A percentile compares a stretch with the other conserved stretches of the same genome.
phyloP scores from a whole-genome alignment of 2,113 vertebrate genomes.

The Microcebus murinus region DNA sequence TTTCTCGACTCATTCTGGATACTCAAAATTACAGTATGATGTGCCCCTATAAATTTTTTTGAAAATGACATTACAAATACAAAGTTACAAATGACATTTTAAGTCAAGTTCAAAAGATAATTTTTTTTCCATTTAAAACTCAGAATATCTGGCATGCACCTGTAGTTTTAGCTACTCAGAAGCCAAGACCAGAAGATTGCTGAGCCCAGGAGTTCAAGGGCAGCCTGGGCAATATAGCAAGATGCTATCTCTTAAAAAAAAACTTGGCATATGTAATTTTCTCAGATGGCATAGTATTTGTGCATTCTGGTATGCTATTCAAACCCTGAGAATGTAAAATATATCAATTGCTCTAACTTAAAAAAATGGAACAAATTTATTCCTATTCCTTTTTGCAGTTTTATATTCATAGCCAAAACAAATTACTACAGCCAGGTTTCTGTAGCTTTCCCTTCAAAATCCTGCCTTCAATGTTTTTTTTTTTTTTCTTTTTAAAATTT shows the following conservation, averaged over 20 bases:
- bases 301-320: not conserved
- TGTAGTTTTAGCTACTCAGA: too few species aligned
- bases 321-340: slow-evolving; percentile 39
- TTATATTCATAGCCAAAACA: slow-evolving; percentile 39
- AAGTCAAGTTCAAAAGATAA: slow-evolving; percentile 34
- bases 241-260: not conserved
- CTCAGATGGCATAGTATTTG: not conserved
- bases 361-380: slow-evolving; percentile 53
- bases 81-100: not conserved
- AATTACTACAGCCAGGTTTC: slow-evolving; percentile 58
- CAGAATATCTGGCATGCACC: too few species aligned
- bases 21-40: not conserved
- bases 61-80: not conserved
- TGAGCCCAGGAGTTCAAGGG: too few species aligned
- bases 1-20: slow-evolving; percentile 11
- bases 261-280: slow-evolving; percentile 13
- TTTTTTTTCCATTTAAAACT: not conserved
- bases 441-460: slow-evolving; percentile 68
- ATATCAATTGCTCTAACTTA: slow-evolving; percentile 23
- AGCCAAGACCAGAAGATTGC: too few species aligned
- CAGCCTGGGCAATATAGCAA: too few species aligned
- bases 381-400: slow-evolving; percentile 22
- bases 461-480: not conserved
- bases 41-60: not conserved
- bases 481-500: slow-evolving; percentile 53